Evolutionary conservation across 2,113 vertebrate genomes (phyloP), one percentile per base, ranked within the genome.

Genomic region (Rhegmatorhina hoffmannsi): DNA sequence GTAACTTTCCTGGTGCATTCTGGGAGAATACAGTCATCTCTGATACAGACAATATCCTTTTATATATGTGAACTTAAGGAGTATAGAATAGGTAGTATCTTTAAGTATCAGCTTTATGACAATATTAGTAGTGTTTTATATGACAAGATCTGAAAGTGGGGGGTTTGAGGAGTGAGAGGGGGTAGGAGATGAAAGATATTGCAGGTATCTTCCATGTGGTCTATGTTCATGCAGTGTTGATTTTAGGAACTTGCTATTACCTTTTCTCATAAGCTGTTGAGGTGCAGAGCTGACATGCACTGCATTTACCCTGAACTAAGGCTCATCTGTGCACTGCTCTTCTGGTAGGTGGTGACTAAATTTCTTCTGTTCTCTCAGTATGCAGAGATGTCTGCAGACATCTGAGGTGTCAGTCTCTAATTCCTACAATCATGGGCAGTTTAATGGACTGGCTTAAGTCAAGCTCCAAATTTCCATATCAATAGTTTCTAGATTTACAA

Each of bases 201-300:
- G 62, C 55, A 83, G 13, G 11, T 31, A 1, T 34, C 10, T 74
- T 94, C 11, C 11, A 11, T 24, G 40, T 53, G 24, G 10, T 64
- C 23, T 60, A 0, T 59, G 47, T 7, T 84, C 7, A 3, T 2
- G 3, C 21, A 47, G 10, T 6, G 26, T 20, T 63, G 34, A 18
- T 78, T 63, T 68, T 67, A 68, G n/a, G 29, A 58, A 34, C 8
- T 67, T 62, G 5, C 2, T 62, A 2, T 24, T 62, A n/a, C 0
- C 7, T 1, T 0, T 73, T 73, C 31, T 80, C 1, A 0, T 55
- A 83, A 76, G 29, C 17, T 40, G 1, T 19, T 95, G 25, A 66
- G n/a, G 44, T 69, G 60, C 72, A 63, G 46, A 75, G 78, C 33
- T 92, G 52, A 46, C 12, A 29, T 11, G 26, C 14, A 24, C 23